Conservation (phyloP, 2,113 vertebrate species). For the Chauna torquata region DNA sequence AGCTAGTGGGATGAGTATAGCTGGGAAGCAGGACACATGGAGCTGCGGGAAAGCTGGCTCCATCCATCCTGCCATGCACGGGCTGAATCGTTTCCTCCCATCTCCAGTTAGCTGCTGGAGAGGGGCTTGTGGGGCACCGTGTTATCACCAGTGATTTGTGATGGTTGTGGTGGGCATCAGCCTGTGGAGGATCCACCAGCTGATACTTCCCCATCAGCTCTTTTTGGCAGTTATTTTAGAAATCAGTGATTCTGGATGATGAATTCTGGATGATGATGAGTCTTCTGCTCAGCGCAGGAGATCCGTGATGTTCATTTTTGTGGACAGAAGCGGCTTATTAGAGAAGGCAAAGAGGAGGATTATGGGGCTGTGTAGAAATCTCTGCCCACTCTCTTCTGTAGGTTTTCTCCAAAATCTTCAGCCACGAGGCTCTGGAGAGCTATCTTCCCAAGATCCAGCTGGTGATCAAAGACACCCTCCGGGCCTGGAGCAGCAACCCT, state of each 20-base stretch:
- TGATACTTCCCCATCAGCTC: not conserved
- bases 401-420: conserved; percentile 98
- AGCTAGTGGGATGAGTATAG: rapidly evolving
- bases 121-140: rapidly evolving
- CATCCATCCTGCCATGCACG: rapidly evolving
- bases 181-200: rapidly evolving
- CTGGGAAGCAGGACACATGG: rapidly evolving
- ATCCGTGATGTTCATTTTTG: rapidly evolving
- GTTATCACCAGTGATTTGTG: rapidly evolving
- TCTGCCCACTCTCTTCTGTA: not conserved
- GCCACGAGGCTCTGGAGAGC: conserved; percentile 92
- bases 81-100: rapidly evolving
- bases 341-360: rapidly evolving
- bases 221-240: not conserved
- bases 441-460: conserved; percentile 97
- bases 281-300: not conserved
- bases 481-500: conserved; percentile 91
- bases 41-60: not conserved
- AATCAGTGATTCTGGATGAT: rapidly evolving
- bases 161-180: not conserved
- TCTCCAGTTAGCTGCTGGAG: not conserved
- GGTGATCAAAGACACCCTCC: conserved; percentile 94
- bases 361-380: rapidly evolving
- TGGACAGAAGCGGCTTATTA: not conserved
- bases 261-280: rapidly evolving